phyloP scores from a whole-genome alignment of 2,888 invertebrate genomes.

The Protodeltote pygarga region DNA sequence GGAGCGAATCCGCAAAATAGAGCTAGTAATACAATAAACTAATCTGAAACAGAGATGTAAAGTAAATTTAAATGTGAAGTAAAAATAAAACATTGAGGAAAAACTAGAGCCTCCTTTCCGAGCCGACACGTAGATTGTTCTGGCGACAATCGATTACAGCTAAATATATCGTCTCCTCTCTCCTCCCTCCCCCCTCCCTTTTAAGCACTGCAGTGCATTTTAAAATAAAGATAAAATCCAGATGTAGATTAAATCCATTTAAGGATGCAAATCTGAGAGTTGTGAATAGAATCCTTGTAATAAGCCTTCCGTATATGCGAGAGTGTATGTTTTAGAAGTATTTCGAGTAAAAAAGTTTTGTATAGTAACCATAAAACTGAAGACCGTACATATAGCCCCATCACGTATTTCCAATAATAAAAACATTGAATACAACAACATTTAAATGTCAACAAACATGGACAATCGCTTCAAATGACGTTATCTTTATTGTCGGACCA shows the following conservation, averaged over 20 bases:
- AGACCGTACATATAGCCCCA: neutral
- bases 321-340: neutral
- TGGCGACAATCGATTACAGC: slow-evolving; percentile 29
- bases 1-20: too few relatives aligned
- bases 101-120: neutral
- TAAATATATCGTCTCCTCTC: slow-evolving; percentile 16
- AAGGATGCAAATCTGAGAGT: too few relatives aligned
- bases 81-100: too few relatives aligned
- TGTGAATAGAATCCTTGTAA: too few relatives aligned
- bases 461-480: slow-evolving; percentile 42
- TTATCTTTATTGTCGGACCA: slow-evolving; percentile 28
- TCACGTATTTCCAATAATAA: slow-evolving; percentile 11
- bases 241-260: too few relatives aligned
- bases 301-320: too few relatives aligned
- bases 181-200: neutral
- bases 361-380: neutral
- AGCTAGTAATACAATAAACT: too few relatives aligned
- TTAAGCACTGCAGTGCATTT: too few relatives aligned
- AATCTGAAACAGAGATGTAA: too few relatives aligned
- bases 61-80: too few relatives aligned
- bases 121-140: neutral
- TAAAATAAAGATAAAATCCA: too few relatives aligned
- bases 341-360: neutral
- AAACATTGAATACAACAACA: slow-evolving; percentile 21
- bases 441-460: slow-evolving; percentile 27